A percentile compares a stretch with the other conserved stretches of the same genome.
These are phyloP conservation scores for Cyprinodon brontotheroides DNA, from an alignment of 2,113 vertebrate species.

Conservation along the genomic window DNA sequence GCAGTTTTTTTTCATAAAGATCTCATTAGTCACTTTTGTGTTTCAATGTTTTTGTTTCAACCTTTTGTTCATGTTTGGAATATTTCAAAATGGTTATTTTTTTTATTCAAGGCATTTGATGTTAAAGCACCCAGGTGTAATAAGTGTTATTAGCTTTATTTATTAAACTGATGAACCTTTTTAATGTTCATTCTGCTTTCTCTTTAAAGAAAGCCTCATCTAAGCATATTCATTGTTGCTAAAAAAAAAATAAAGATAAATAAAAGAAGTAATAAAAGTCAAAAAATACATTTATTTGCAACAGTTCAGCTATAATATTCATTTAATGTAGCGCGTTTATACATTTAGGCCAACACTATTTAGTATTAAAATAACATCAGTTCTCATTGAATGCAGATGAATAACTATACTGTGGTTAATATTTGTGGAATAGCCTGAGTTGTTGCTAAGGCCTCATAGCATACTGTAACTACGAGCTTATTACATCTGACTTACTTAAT, in stretches of 20 bases:
- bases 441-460: conserved; percentile 60
- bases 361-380: conserved; percentile 4
- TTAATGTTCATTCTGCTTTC: conserved; percentile 9
- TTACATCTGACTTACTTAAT: conserved; percentile 37
- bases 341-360: neutral
- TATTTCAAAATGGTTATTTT: conserved; percentile 48
- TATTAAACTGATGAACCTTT: conserved; percentile 1
- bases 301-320: neutral
- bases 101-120: conserved; percentile 34
- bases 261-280: neutral
- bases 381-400: conserved; percentile 23
- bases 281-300: neutral
- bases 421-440: conserved; percentile 26
- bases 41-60: conserved; percentile 25
- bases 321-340: neutral
- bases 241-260: neutral
- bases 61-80: conserved; percentile 51
- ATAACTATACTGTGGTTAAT: conserved; percentile 18
- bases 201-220: conserved; percentile 4
- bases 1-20: conserved; percentile 9
- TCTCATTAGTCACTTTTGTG: conserved; percentile 28
- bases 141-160: conserved; percentile 9
- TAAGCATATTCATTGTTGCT: conserved; percentile 10
- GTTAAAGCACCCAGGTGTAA: conserved; percentile 9
- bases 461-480: conserved; percentile 52